A percentile compares a stretch with the other conserved stretches of the same genome.
Evolutionary conservation across 2,888 invertebrate genomes (phyloP).

Genomic region (Himalopsyche anomala): DNA sequence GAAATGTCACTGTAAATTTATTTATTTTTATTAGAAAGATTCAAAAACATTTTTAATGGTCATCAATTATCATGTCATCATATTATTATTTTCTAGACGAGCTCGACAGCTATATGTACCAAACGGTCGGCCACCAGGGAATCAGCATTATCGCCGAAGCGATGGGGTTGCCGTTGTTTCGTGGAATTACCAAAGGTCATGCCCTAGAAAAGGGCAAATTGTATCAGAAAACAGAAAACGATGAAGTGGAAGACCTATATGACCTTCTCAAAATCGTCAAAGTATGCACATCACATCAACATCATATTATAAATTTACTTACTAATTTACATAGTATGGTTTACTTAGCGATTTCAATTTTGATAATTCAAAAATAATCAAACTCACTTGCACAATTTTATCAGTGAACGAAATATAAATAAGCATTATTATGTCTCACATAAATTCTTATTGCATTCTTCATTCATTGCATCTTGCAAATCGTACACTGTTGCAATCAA

Average conservation of each 20-base stretch:
- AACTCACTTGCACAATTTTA: background rate
- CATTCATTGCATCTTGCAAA: background rate
- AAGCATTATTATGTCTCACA: background rate
- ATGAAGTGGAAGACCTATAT: conserved; percentile 98
- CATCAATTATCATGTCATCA: too few species aligned
- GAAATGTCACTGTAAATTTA: too few species aligned
- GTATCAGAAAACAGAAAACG: conserved; percentile 88
- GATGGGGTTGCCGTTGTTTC: conserved; percentile 93
- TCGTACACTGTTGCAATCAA: background rate
- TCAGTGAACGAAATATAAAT: conserved; percentile 1
- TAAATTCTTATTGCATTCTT: conserved; percentile 1
- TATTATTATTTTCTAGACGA: conserved; percentile 80
- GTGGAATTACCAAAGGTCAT: conserved; percentile 88
- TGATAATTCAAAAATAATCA: conserved; percentile 12
- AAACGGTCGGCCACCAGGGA: conserved; percentile 98
- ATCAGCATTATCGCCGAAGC: conserved; percentile 95
- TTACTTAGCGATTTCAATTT: background rate
- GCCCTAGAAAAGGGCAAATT: conserved; percentile 87
- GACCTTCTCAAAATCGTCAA: conserved; percentile 86
- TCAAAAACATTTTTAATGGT: too few species aligned
- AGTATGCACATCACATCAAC: conserved; percentile 71
- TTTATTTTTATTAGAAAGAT: too few species aligned
- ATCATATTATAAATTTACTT: too few species aligned
- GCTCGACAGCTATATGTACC: conserved; percentile 99
- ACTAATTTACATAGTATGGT: background rate